Evolutionary conservation across 1,140 invertebrate genomes (phyloP).

Genomic region (Macrotrachela quadricornifera): DNA sequence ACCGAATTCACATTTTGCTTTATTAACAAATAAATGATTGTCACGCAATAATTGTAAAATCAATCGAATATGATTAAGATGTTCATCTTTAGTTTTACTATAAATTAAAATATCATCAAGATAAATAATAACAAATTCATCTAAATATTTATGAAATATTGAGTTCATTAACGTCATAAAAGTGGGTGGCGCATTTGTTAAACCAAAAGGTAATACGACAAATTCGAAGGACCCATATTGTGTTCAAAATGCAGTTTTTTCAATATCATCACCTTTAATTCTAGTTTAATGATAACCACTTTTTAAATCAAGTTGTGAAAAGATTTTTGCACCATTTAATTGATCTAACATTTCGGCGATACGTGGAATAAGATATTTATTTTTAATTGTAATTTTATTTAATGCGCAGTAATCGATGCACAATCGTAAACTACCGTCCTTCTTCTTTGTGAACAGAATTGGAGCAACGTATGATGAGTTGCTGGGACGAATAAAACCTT

Average conservation of each 20-base stretch:
- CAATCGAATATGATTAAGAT: neutral
- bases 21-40: neutral
- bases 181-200: constrained; percentile 23
- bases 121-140: neutral
- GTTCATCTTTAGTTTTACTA: neutral
- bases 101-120: constrained; percentile 3
- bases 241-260: constrained; percentile 4
- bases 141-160: too few relatives aligned
- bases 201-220: constrained; percentile 27
- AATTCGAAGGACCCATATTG: constrained; percentile 18
- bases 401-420: neutral
- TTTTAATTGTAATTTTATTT: neutral
- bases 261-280: neutral
- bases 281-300: neutral
- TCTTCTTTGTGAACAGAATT: too few relatives aligned
- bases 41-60: neutral
- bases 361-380: neutral
- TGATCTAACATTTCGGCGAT: neutral
- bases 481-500: too few relatives aligned
- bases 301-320: neutral
- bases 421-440: neutral
- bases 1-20: neutral
- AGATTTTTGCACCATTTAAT: neutral
- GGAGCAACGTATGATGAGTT: too few relatives aligned
- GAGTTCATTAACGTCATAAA: constrained; percentile 34